phyloP scores from a whole-genome alignment of 2,888 invertebrate genomes.

The Incurvaria masculella region DNA sequence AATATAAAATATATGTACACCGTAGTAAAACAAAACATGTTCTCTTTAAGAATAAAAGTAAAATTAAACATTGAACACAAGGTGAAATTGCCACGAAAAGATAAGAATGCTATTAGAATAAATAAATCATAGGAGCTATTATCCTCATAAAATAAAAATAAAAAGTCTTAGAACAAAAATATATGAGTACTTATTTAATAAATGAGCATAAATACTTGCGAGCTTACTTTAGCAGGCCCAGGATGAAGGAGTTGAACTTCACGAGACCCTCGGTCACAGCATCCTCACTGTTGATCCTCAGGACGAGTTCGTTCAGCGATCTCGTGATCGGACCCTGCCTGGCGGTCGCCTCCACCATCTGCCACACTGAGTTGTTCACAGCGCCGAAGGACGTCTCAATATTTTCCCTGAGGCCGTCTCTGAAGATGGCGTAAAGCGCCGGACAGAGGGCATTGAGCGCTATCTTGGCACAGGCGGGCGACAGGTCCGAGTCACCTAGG shows the following conservation, averaged over 20 bases:
- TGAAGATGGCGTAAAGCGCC: constrained; percentile 77
- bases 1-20: no score
- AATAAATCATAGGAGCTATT: background rate
- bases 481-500: constrained; percentile 57
- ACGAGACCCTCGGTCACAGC: constrained; percentile 79
- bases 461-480: constrained; percentile 68
- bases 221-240: constrained; percentile 80
- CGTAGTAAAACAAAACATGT: no score
- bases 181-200: constrained; percentile 3
- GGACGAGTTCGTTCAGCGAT: constrained; percentile 77
- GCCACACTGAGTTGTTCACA: constrained; percentile 85
- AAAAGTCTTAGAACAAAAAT: background rate
- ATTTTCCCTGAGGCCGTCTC: constrained; percentile 79
- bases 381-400: constrained; percentile 83
- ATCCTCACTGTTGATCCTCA: constrained; percentile 79
- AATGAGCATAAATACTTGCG: constrained; percentile 2
- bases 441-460: constrained; percentile 77
- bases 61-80: no score
- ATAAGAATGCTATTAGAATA: background rate
- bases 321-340: constrained; percentile 82
- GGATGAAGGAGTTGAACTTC: constrained; percentile 86
- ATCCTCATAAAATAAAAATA: background rate
- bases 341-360: constrained; percentile 83
- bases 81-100: no score
- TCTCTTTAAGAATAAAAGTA: no score